A percentile compares a stretch with the other conserved stretches of the same genome.
Evolutionary conservation across 2,888 invertebrate species (phyloP).

Genomic region (Plebejus argus): DNA sequence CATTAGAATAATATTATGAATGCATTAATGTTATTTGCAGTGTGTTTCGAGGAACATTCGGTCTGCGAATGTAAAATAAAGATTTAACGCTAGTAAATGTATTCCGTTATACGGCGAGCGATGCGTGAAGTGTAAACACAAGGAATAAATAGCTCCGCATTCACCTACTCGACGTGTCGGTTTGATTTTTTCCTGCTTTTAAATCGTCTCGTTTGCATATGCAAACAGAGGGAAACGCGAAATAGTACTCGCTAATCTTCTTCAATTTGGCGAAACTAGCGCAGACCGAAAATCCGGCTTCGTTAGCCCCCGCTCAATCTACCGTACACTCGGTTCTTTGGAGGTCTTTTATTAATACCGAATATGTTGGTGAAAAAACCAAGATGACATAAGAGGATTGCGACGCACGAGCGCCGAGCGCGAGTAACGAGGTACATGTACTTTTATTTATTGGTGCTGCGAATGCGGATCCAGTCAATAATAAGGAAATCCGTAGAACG

Average conservation of each 20-base stretch:
- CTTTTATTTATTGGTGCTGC: not conserved
- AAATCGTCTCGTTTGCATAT: conserved; percentile 14
- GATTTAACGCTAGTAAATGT: not conserved
- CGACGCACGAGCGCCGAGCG: not conserved
- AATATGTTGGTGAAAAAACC: conserved; percentile 30
- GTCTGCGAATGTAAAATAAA: conserved; percentile 8
- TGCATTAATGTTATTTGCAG: not conserved
- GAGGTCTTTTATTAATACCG: conserved; percentile 32
- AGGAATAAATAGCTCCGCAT: not conserved
- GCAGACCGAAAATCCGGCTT: conserved; percentile 34
- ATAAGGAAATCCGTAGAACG: not conserved
- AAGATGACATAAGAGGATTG: conserved; percentile 30
- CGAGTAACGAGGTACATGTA: conserved; percentile 8
- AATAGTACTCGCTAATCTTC: conserved; percentile 30
- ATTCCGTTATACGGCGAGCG: not conserved
- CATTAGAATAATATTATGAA: conserved; percentile 5
- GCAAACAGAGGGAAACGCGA: conserved; percentile 11
- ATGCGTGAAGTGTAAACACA: conserved; percentile 1
- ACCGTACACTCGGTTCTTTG: conserved; percentile 7
- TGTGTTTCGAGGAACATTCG: not conserved
- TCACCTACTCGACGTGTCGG: not conserved
- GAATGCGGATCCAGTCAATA: not conserved
- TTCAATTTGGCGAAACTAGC: conserved; percentile 32
- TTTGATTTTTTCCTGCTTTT: conserved; percentile 3
- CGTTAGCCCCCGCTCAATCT: conserved; percentile 35